These are phyloP conservation scores for Andricus quercusramuli DNA, from an alignment of 2,888 invertebrate species.

Conservation along the genomic window DNA sequence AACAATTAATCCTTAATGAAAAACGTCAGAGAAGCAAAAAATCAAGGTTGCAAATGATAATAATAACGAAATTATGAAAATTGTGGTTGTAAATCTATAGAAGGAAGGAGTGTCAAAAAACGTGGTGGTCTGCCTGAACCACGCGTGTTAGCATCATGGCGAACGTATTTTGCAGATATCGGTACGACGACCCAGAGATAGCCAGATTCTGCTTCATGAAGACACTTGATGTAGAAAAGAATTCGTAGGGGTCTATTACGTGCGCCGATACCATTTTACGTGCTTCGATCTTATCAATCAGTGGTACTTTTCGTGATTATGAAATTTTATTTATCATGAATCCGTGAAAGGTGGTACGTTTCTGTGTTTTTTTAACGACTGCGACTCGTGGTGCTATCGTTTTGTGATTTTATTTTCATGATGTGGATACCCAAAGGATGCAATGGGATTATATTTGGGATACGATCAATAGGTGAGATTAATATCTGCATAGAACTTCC, in stretches of 20 bases:
- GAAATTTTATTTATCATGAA: background rate
- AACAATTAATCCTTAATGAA: background rate
- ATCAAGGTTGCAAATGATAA: background rate
- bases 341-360: background rate
- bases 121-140: slow-evolving; percentile 35
- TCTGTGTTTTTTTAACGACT: background rate
- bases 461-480: background rate
- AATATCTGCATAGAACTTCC: background rate
- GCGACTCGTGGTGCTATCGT: background rate
- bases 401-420: slow-evolving; percentile 4
- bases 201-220: slow-evolving; percentile 11
- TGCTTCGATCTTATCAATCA: background rate
- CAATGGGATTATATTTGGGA: slow-evolving; percentile 31
- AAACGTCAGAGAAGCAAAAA: background rate
- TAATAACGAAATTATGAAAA: background rate
- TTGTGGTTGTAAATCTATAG: background rate
- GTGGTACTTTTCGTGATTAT: slow-evolving; percentile 3
- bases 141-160: slow-evolving; percentile 40
- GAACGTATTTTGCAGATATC: slow-evolving; percentile 35
- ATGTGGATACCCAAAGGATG: slow-evolving; percentile 1
- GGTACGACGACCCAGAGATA: slow-evolving; percentile 3
- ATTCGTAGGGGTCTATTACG: background rate
- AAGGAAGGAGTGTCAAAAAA: slow-evolving; percentile 34
- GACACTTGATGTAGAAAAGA: background rate
- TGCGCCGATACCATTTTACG: background rate